Conservation (phyloP, 2,888 invertebrate genomes). For the Iphiclides podalirius region DNA sequence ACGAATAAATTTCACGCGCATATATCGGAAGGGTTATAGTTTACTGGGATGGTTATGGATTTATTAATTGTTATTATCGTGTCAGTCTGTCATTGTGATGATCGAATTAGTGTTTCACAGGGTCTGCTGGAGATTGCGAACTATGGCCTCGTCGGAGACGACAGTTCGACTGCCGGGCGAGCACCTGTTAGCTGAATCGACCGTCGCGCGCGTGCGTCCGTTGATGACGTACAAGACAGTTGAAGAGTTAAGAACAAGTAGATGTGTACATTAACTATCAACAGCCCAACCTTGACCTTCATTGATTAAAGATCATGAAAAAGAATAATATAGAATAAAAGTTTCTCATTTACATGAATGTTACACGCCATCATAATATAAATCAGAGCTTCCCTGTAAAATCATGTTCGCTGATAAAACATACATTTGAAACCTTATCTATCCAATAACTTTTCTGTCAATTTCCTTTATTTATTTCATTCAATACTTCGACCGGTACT, state of each 20-base stretch:
- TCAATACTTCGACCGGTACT: no score
- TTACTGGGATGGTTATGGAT: slow-evolving; percentile 13
- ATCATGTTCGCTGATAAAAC: no score
- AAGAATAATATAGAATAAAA: no score
- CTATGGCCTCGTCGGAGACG: slow-evolving; percentile 45
- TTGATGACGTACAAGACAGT: slow-evolving; percentile 67
- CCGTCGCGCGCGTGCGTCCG: slow-evolving; percentile 74
- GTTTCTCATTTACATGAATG: no score
- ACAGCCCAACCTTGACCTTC: no score
- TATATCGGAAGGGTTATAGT: slow-evolving; percentile 39
- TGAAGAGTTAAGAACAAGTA: slow-evolving; percentile 39
- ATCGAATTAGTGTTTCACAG: slow-evolving; percentile 35
- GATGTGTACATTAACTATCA: neutral
- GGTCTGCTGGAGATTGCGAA: slow-evolving; percentile 27
- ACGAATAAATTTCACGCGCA: slow-evolving; percentile 35
- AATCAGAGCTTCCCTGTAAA: no score
- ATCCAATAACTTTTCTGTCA: no score
- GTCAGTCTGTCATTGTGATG: slow-evolving; percentile 51
- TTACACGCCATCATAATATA: no score
- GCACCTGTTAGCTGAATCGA: slow-evolving; percentile 78
- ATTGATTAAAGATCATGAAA: no score
- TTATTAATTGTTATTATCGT: slow-evolving; percentile 36
- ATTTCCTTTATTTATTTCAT: no score
- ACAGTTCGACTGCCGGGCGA: slow-evolving; percentile 63
- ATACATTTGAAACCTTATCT: no score